Evolutionary conservation across 2,113 vertebrate species (phyloP), one percentile per base, ranked within the genome.

Genomic region (Variabilichromis moorii): DNA sequence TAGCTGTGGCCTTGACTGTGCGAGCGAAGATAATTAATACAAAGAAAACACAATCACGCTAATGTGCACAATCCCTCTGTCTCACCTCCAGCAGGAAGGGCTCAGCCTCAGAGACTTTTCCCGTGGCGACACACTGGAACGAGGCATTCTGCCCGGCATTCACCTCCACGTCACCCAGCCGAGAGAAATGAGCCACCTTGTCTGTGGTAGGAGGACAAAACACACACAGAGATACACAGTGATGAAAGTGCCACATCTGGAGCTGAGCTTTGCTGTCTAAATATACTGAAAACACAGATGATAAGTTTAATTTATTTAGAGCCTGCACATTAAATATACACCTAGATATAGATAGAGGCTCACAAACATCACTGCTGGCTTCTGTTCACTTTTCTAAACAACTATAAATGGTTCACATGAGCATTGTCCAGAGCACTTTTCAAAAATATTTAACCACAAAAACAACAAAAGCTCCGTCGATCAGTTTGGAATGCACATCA

Each of bases 121-220:
- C 98, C 0, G 97, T 97, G 0, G 98, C 98, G 92, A 98, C 96
- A 2, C 98, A 99, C 94, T 98, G 98, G 96, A 99, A 98, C 1
- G 97, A 97, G 78, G 97, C 97, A 0, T 98, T 98, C 93, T 99
- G 98, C 71, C 97, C 98, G 0, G 97, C 97, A 0, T 99, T 99
- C 85, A 98, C 98, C 94, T 99, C 98, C 91, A 98, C 98, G 0
- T 98, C 98, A 0, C 97, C 98, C 91, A 99, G 96, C 86, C 98
- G 97, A 61, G 97, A 98, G 94, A 99, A 98, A 89, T 99, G 98
- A 10, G 98, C 97, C 1, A 98, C 97, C 96, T 98, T 98, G 1
- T 98, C 98, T 98, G 97, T 85, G 61, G 54, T 86, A 53, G 54
- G 82, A 54, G 54, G 35, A 92, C 76, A 78, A 24, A 21, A 86